Conservation (phyloP, 2,888 invertebrate species). For the Cataglyphis rosenhaueri region DNA sequence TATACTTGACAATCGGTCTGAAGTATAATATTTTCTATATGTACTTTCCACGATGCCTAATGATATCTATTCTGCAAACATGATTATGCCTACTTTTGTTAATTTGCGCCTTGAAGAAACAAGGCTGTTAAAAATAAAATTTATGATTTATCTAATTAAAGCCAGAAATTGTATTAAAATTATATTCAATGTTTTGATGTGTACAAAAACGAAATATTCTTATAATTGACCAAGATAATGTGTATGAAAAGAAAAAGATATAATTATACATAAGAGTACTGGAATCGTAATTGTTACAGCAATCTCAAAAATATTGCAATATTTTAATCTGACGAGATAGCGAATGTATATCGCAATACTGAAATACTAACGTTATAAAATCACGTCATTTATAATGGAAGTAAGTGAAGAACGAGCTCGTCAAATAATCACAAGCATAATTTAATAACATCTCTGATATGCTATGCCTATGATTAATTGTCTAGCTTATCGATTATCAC, state of each 20-base stretch:
- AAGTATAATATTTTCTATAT: slow-evolving; percentile 34
- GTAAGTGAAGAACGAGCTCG: slow-evolving; percentile 60
- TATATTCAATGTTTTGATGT: slow-evolving; percentile 55
- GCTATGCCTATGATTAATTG: slow-evolving; percentile 62
- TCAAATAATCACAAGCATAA: slow-evolving; percentile 61
- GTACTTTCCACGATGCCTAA: slow-evolving; percentile 50
- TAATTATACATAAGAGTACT: slow-evolving; percentile 32
- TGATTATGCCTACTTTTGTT: slow-evolving; percentile 44
- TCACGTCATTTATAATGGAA: slow-evolving; percentile 61
- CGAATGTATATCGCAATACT: slow-evolving; percentile 39
- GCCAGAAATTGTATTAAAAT: slow-evolving; percentile 64
- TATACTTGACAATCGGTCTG: not conserved
- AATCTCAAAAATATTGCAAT: slow-evolving; percentile 47
- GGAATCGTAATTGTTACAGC: slow-evolving; percentile 49
- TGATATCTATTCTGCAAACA: slow-evolving; percentile 52
- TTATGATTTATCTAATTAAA: slow-evolving; percentile 73
- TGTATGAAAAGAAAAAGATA: slow-evolving; percentile 34
- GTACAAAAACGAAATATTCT: slow-evolving; percentile 46
- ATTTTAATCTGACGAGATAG: slow-evolving; percentile 39
- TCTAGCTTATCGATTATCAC: slow-evolving; percentile 61
- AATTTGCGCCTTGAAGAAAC: slow-evolving; percentile 57
- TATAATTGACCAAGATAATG: slow-evolving; percentile 36
- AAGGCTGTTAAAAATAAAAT: slow-evolving; percentile 61
- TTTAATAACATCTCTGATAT: slow-evolving; percentile 64
- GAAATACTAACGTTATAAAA: slow-evolving; percentile 47